Evolutionary conservation across 1,140 invertebrate species (phyloP), one percentile per base, ranked within the genome.

Genomic region (Eumeta japonica): DNA sequence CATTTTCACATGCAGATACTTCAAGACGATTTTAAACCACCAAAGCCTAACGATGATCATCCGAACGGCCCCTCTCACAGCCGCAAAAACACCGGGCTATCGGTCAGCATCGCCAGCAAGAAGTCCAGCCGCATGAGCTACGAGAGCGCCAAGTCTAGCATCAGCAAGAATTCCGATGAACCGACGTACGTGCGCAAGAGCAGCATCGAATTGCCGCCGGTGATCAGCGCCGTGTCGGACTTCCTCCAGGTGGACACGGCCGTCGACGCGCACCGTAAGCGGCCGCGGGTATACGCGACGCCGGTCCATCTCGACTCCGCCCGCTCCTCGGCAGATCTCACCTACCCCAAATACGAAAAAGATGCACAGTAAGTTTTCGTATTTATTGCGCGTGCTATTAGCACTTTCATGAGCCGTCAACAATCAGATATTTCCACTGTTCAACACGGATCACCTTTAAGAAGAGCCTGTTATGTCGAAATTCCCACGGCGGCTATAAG

Each of bases 321-420:
- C 16, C 54, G 55, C 11, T 50, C 58, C 28, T 36, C 53, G 10
- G 32, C 48, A 12, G 70, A 75, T 35, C 43, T 72, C 28, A 58
- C 65, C 16, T 71, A 71, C 45, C 60, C 65, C 10, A 73, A 72
- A 52, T 75, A 53, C 48, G 55, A 62, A 38, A 76, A 76, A 37
- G 68, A 75, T 48, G 48, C 64, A 40, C 42, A 48, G 73, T 76
- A 60, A 56, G 61, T 49, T 16, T n/a, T n/a, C n/a, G n/a, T n/a
- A n/a, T n/a, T n/a, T n/a, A n/a, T n/a, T n/a, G n/a, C 20, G 5
- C 12, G 2, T 36, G 11, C 16, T 7, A 10, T 5, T 12, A 11
- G 16, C 5, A 32, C n/a, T n/a, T n/a, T n/a, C n/a, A n/a, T n/a
- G n/a, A n/a, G n/a, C n/a, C n/a, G n/a, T 24, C 20, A 24, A 24